Evolutionary conservation across 2,888 invertebrate genomes (phyloP).

Genomic region (Brachylomia viminalis): DNA sequence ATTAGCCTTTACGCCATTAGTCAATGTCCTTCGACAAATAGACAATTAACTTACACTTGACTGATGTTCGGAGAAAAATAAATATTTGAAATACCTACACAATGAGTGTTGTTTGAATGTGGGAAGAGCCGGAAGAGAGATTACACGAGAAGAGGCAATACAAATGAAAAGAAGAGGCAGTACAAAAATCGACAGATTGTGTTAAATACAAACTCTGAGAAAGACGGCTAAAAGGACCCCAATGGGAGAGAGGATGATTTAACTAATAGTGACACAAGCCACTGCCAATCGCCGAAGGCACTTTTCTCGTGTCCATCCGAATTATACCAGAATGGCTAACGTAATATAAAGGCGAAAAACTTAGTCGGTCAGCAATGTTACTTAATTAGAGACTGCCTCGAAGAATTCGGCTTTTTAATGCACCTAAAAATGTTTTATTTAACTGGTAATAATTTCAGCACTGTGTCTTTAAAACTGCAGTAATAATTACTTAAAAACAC

Average conservation of each 20-base stretch:
- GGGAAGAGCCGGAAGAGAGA: not conserved
- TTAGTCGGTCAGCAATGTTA: not conserved
- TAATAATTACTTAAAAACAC: not conserved
- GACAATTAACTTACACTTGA: slow-evolving; percentile 41
- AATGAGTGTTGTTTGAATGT: not conserved
- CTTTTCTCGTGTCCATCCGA: not conserved
- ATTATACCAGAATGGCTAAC: too few species aligned
- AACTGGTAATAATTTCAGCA: not conserved
- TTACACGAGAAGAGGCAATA: not conserved
- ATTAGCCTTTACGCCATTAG: slow-evolving; percentile 43
- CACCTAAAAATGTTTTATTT: not conserved
- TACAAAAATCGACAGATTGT: too few species aligned
- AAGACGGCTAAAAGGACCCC: not conserved
- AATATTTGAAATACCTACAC: not conserved
- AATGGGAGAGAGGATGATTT: not conserved
- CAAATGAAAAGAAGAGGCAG: not conserved
- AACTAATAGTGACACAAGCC: not conserved
- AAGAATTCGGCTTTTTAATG: not conserved
- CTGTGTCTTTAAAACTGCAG: not conserved
- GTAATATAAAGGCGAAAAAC: not conserved
- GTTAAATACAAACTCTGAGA: not conserved
- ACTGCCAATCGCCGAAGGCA: not conserved
- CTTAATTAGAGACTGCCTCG: not conserved
- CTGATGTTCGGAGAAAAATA: slow-evolving; percentile 24
- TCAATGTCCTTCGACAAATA: slow-evolving; percentile 36